These are phyloP conservation scores for Dysidea cf. avara DNA, from an alignment of 37 sponge, comb jelly and placozoan genomes.

Conservation along the genomic window DNA sequence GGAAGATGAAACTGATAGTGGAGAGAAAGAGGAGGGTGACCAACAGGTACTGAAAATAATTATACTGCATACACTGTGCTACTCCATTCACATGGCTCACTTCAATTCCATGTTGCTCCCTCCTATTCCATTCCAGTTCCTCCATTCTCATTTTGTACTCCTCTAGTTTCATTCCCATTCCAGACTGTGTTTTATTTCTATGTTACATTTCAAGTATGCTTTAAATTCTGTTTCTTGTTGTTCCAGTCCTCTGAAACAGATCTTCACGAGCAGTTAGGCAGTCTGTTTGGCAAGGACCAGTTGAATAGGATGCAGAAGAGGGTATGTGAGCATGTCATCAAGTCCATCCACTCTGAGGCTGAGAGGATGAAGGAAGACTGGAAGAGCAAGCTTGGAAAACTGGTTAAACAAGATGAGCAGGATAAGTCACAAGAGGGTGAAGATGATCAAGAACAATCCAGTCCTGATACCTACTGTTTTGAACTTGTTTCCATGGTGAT, in stretches of 20 bases:
- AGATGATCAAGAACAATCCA: neutral
- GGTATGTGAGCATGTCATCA: conserved; percentile 71
- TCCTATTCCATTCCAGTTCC: too few relatives aligned
- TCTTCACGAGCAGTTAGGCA: conserved; percentile 48
- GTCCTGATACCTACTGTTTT: conserved; percentile 82
- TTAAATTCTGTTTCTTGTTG: neutral
- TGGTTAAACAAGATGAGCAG: conserved; percentile 1
- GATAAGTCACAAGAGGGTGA: neutral
- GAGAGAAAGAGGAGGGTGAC: conserved; percentile 12
- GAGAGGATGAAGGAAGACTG: conserved; percentile 75
- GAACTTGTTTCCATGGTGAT: conserved; percentile 93
- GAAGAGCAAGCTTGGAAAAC: conserved; percentile 34
- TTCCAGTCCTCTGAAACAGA: conserved; percentile 3
- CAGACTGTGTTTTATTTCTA: too few relatives aligned
- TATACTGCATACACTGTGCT: too few relatives aligned
- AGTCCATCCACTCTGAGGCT: conserved; percentile 75
- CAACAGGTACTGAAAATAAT: neutral
- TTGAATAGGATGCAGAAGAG: conserved; percentile 79
- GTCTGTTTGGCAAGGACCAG: conserved; percentile 63
- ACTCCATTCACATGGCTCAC: too few relatives aligned
- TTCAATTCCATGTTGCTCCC: too few relatives aligned
- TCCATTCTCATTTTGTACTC: too few relatives aligned
- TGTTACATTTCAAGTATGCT: too few relatives aligned
- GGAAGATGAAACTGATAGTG: conserved; percentile 52
- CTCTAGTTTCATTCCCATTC: too few relatives aligned